Evolutionary conservation across 2,888 invertebrate species (phyloP), one percentile per base, ranked within the genome.

Genomic region (Harmothoe impar): DNA sequence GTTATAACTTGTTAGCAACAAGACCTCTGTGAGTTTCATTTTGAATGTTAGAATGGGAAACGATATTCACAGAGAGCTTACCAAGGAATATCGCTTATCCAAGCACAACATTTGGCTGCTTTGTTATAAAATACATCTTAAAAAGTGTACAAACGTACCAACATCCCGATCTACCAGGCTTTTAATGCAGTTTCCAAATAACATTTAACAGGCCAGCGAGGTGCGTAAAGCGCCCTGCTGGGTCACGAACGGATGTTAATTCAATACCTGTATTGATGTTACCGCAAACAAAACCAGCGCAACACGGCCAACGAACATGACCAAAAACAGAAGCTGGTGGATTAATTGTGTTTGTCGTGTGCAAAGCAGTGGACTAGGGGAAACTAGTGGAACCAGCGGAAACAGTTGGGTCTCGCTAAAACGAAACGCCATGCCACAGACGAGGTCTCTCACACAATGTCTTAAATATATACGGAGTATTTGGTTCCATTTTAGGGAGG

Each of bases 221-320:
- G 81, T 35, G 81, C 81, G 33, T 35, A 35, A 81, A 81, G 5
- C 81, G 17, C 43, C 23, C 43, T 20, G 86, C 54, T 86, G 54
- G 52, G 86, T 86, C 86, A 86, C 86, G 86, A 86, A 54, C 56
- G 17, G 86, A 29, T 52, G 86, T 29, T 54, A 29, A 54, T 86
- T 86, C 56, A 86, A 86, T 86, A 86, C 54, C 54, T 52, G 86
- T 86, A 86, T 86, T 86, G 86, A 86, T 86, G 86, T 54, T 31
- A 23, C 12, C 86, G 29, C 86, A 86, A 86, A 86, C 54, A 86
- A 86, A 86, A 86, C 54, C 86, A 86, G 25, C 86, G 86, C 86
- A 52, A 86, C 54, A 0, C 54, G 0, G 23, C 52, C 52, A 52
- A 54, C 31, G 86, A 25, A 54, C 86, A 86, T 86, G 86, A 86